Evolutionary conservation across 2,888 invertebrate species (phyloP), one percentile per base, ranked within the genome.

Genomic region (Bhutanitis thaidina): DNA sequence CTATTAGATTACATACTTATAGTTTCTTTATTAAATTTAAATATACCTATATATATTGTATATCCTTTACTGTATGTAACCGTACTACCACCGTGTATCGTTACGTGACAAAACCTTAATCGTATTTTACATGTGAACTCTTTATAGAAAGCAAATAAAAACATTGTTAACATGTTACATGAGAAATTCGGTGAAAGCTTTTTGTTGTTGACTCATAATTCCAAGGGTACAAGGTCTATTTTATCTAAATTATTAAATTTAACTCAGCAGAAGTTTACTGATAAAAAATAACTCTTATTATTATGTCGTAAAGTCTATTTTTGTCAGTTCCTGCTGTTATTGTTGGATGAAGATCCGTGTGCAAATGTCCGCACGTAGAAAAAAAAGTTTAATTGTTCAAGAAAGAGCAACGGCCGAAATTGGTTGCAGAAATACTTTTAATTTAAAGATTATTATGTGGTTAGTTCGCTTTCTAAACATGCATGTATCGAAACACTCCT

Each of bases 351-450:
- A 45, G 15, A 45, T 45, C 45, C 45, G 45, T 37, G 27, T 45
- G 45, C 29, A 37, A 45, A 36, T 45, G 37, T 29, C n/a, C 29
- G 37, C 45, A 45, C 37, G 45, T 37, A 29, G 0, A 45, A 45
- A 45, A 45, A 43, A 37, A 45, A 29, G 37, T 36, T 36, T 45
- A 37, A 45, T 37, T 45, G 45, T 29, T 45, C n/a, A n/a, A 16
- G 20, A 45, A 37, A 45, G 44, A 36, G 36, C 29, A 45, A 37
- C 15, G 36, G 37, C 27, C 45, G 29, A 45, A 45, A 37, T 37
- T 45, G 16, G 37, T 45, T 29, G 16, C 13, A 45, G 14, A 30
- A 29, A 37, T 30, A 36, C 36, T 8, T 44, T 44, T 37, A 27
- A 37, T 36, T 25, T 35, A 16, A 14, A 10, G 8, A 27, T 36